Evolutionary conservation across 2,797 vertebrate species (phyloP).

Genomic region (Spheniscus humboldti): DNA sequence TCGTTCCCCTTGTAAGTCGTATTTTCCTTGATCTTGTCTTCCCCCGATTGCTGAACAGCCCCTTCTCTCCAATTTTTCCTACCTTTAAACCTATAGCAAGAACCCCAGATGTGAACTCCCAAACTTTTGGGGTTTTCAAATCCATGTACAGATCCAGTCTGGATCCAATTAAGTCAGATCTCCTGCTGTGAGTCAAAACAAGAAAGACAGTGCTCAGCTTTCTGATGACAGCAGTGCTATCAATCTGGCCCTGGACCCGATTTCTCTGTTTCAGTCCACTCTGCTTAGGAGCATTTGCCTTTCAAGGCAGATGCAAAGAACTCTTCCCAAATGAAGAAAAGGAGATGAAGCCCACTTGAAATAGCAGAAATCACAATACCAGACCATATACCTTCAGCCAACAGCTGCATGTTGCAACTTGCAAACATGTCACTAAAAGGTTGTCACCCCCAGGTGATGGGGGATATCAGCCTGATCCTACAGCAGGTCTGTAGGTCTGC

Average conservation of each 20-base stretch:
- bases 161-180: neutral
- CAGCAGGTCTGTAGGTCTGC: neutral
- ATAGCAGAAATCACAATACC: neutral
- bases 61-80: neutral
- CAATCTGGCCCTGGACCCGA: neutral
- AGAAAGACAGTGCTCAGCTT: neutral
- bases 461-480: no score
- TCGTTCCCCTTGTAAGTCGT: fast-evolving
- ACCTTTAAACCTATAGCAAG: neutral
- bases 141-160: neutral
- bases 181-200: neutral
- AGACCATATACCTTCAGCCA: neutral
- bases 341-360: neutral
- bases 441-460: neutral
- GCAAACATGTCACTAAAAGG: neutral
- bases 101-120: neutral
- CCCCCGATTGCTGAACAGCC: fast-evolving
- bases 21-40: neutral
- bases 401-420: neutral
- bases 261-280: neutral
- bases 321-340: neutral
- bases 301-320: neutral
- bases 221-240: neutral
- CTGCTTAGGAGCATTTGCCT: neutral
- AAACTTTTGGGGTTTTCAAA: neutral